Base-by-base conservation (phyloP, 2,113 vertebrate genomes). In the Hymenochirus boettgeri region DNA sequence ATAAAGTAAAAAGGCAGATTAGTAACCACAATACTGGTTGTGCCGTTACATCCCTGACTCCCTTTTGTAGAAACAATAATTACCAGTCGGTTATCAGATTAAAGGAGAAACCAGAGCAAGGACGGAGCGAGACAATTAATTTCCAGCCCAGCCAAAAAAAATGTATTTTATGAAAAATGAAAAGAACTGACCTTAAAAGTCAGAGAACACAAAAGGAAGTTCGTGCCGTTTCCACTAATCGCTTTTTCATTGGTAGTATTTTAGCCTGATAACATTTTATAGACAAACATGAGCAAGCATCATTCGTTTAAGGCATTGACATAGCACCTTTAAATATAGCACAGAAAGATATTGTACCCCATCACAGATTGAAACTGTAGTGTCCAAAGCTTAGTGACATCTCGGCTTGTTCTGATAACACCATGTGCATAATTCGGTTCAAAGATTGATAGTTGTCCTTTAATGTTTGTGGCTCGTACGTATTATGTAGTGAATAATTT, bases 81-180 rank as follows among this genome's bases (percentile, higher is more conserved):
- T 61, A 51, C 48, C 54, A 63, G 54, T 63, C 54, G 61, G 50
- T 42, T 63, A 33, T 63, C 61, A 42, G 61, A 63, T 63, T 51
- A 19, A 42, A 24, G 27, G 61, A 54, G 53, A 22, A 21, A n/a
- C 39, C 3, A 39, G 61, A 63, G 54, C 61, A 63, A 63, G 27
- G 61, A 54, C 33, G 18, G 50, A 62, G 25, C 61, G 42, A 45
- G 45, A 55, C 61, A 54, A 55, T 54, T 55, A 33, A 45, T 63
- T 63, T 53, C 31, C 2, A 54, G 35, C 42, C 35, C 46, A 54
- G 33, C 15, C 50, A 18, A 51, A 53, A 37, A 54, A 54, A 53
- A 35, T 39, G 39, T 54, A 54, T 33, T 39, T 63, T 54, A 42
- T 33, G 21, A 24, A 57, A 54, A 63, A 63, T 55, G 51, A 39